phyloP scores from a whole-genome alignment of 2,797 vertebrate species.

The Eulemur albifrons region DNA sequence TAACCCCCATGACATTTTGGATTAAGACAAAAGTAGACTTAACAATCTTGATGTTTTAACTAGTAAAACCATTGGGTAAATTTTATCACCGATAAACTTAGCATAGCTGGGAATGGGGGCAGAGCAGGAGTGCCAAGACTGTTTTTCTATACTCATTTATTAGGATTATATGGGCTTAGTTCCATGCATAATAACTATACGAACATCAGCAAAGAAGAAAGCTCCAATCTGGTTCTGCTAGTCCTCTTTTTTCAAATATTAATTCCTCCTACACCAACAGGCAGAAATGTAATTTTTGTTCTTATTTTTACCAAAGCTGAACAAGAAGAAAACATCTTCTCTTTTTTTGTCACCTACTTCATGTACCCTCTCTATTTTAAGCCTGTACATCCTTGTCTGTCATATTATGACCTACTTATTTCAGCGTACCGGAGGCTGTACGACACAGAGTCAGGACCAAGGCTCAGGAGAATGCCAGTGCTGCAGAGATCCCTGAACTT shows the following conservation, averaged over 20 bases:
- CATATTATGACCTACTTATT: background rate
- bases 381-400: background rate
- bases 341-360: background rate
- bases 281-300: background rate
- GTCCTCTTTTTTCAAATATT: background rate
- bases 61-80: background rate
- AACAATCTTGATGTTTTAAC: background rate
- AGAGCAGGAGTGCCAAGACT: background rate
- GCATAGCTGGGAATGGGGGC: background rate
- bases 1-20: background rate
- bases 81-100: slow-evolving; percentile 10
- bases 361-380: background rate
- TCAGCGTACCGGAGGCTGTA: background rate
- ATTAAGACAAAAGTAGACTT: background rate
- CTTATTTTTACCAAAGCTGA: background rate
- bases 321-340: background rate
- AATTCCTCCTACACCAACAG: background rate
- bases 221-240: background rate
- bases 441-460: background rate
- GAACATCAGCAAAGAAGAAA: background rate
- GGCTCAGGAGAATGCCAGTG: background rate
- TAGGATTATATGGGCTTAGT: background rate
- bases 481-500: background rate
- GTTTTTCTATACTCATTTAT: background rate
- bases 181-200: background rate